phyloP scores from a whole-genome alignment of 1,140 invertebrate genomes.

The Rhynchophorus ferrugineus region DNA sequence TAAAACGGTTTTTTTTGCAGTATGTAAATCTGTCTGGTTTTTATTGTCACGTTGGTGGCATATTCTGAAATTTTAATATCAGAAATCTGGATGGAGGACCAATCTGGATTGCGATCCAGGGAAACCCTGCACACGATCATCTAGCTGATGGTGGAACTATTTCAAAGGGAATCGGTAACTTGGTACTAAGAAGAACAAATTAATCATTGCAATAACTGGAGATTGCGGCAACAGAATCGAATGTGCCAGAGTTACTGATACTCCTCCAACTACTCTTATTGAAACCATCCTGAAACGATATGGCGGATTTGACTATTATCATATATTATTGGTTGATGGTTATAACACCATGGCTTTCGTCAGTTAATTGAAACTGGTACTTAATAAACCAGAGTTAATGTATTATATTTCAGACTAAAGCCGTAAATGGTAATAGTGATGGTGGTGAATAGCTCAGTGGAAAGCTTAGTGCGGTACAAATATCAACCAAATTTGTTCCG shows the following conservation, averaged over 20 bases:
- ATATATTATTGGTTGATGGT: slow-evolving; percentile 44
- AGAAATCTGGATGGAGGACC: slow-evolving; percentile 18
- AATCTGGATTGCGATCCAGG: slow-evolving; percentile 26
- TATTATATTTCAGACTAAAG: too few relatives aligned
- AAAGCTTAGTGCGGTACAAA: too few relatives aligned
- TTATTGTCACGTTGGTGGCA: not conserved
- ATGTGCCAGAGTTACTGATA: slow-evolving; percentile 42
- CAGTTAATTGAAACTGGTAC: too few relatives aligned
- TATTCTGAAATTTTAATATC: slow-evolving; percentile 21
- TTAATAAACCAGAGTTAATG: too few relatives aligned
- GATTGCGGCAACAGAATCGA: slow-evolving; percentile 41
- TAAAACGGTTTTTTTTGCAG: too few relatives aligned
- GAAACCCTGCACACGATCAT: slow-evolving; percentile 20
- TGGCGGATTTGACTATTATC: slow-evolving; percentile 41
- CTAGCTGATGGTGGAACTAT: slow-evolving; percentile 21
- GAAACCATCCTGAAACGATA: slow-evolving; percentile 41
- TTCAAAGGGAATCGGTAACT: slow-evolving; percentile 29
- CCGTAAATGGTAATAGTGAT: not conserved
- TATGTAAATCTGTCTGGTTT: too few relatives aligned
- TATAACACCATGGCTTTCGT: slow-evolving; percentile 38
- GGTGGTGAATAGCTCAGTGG: slow-evolving; percentile 31
- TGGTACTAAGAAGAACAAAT: slow-evolving; percentile 35
- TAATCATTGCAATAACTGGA: slow-evolving; percentile 39
- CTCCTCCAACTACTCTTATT: slow-evolving; percentile 42
- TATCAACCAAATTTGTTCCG: slow-evolving; percentile 37